phyloP scores from a whole-genome alignment of 2,113 vertebrate genomes.

The Irena cyanogastra region DNA sequence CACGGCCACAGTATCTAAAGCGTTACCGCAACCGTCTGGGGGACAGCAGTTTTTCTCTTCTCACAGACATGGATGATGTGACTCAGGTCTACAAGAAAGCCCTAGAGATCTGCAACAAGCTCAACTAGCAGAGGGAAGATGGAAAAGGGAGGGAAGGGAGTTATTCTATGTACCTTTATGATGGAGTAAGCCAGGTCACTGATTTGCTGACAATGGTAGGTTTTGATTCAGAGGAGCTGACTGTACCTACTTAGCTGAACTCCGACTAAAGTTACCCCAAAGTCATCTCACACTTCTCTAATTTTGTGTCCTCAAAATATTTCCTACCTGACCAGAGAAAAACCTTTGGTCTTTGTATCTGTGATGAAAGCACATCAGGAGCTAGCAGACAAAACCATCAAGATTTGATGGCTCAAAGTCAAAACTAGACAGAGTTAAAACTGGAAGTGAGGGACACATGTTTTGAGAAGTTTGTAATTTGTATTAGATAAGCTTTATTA shows the following conservation, averaged over 20 bases:
- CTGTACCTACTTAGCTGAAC: conserved; percentile 13
- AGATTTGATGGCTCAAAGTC: not conserved
- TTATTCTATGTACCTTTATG: conserved; percentile 63
- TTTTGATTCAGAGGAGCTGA: conserved; percentile 1
- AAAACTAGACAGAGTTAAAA: conserved; percentile 30
- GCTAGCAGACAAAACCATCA: conserved; percentile 8
- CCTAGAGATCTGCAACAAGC: conserved; percentile 91
- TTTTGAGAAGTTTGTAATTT: conserved; percentile 23
- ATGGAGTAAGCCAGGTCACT: conserved; percentile 60
- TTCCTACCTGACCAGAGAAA: conserved; percentile 12
- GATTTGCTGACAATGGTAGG: conserved; percentile 45
- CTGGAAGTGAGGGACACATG: conserved; percentile 5
- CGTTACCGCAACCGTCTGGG: conserved; percentile 81
- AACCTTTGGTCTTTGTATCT: not conserved
- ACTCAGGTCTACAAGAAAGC: conserved; percentile 99
- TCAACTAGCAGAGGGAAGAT: conserved; percentile 72
- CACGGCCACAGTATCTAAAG: conserved; percentile 82
- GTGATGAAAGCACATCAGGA: not conserved
- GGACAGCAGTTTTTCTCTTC: conserved; percentile 96
- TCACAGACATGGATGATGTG: conserved; percentile 90
- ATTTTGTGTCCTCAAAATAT: conserved; percentile 16
- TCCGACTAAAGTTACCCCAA: not conserved
- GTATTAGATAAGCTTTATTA: not conserved
- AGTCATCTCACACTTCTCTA: conserved; percentile 23
- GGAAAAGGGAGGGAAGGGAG: conserved; percentile 16